Evolutionary conservation across 2,797 vertebrate genomes (phyloP).

Genomic region (Anisognathus igniventris): DNA sequence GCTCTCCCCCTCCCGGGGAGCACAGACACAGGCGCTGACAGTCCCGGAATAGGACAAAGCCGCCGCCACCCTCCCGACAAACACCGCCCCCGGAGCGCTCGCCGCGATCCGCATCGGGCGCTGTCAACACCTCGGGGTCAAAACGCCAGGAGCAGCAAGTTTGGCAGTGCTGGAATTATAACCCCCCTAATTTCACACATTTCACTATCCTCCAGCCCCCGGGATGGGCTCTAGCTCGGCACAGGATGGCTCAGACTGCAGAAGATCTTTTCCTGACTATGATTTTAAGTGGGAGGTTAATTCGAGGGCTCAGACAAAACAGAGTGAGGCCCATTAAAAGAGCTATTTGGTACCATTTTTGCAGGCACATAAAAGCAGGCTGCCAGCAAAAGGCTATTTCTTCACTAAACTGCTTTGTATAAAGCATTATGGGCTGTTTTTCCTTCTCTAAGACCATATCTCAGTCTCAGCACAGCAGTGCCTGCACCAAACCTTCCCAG

Average conservation of each 20-base stretch:
- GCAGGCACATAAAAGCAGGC: not conserved
- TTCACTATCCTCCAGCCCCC: not conserved
- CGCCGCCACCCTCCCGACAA: not conserved
- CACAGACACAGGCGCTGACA: not conserved
- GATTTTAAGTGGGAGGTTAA: slow-evolving; percentile 3
- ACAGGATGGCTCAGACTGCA: not conserved
- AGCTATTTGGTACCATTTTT: not conserved
- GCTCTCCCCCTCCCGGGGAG: not conserved
- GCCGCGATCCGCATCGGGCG: not conserved
- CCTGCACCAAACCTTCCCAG: not conserved
- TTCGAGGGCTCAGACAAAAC: not conserved
- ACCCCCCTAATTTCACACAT: not conserved
- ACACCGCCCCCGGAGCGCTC: not conserved
- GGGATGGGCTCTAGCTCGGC: not conserved
- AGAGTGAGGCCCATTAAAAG: not conserved
- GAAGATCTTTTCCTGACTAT: not conserved
- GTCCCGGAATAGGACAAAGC: not conserved
- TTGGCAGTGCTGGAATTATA: not conserved
- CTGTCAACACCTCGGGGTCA: not conserved
- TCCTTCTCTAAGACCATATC: not conserved
- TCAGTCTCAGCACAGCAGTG: not conserved
- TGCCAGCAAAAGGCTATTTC: not conserved
- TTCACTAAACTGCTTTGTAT: not conserved
- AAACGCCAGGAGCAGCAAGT: not conserved
- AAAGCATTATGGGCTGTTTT: not conserved